Evolutionary conservation across 2,113 vertebrate species (phyloP), one percentile per base, ranked within the genome.

Genomic region (Albula goreensis): DNA sequence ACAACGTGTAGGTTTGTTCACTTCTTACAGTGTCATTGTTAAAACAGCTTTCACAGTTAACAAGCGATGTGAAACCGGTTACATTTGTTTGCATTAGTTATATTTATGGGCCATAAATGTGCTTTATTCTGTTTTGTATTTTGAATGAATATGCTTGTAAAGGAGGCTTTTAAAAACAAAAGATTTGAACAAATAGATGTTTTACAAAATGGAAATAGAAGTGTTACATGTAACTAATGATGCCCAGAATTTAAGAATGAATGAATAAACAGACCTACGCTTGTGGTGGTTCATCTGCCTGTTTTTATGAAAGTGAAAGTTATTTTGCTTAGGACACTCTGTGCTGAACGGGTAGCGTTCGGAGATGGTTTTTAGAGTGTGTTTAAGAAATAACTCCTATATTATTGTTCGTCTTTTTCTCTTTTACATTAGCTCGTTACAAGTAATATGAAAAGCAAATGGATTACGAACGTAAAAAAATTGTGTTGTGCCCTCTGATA

Each of bases 71-170:
- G 31, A 74, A 74, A 22, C 22, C 6, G 22, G 22, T 70, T 6
- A 70, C 22, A 22, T 70, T 70, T n/a, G 19, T 74, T 74, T 74
- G 70, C 70, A 74, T 74, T 74, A 74, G 63, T n/a, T 74, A n/a
- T 31, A 66, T 66, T 66, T 7, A 10, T 31, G 70, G 70, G 70
- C 31, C 2, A 25, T n/a, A 22, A 70, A 74, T 74, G n/a, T 74
- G 22, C 31, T n/a, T 74, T 1, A 25, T 31, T 74, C n/a, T 74
- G 22, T 25, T 74, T 31, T 31, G 22, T 31, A 7, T n/a, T 74
- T 74, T 25, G 70, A 19, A 74, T 74, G 70, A 31, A 74, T 25
- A 74, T 2, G n/a, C n/a, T 2, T 74, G 70, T 22, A 17, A 74
- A 25, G 6, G 53, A 56, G 53, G 7, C 6, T 56, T 56, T 56